phyloP scores from a whole-genome alignment of 1,140 invertebrate species.

The Drosophila nebulosa region DNA sequence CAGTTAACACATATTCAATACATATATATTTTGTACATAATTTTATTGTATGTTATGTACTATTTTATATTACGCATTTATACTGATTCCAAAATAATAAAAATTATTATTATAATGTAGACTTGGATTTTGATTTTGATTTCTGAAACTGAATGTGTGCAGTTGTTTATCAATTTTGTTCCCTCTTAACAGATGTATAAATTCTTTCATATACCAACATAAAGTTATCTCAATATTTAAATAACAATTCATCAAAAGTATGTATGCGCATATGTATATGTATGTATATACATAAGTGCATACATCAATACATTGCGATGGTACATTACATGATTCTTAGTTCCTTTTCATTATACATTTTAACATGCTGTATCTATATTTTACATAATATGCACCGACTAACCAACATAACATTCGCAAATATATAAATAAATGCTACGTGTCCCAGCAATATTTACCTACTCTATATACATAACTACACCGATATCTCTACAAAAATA shows the following conservation, averaged over 20 bases:
- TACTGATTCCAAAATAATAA: conserved; percentile 19
- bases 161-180: conserved; percentile 19
- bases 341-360: background rate
- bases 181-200: conserved; percentile 18
- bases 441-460: conserved; percentile 1
- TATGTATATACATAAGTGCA: background rate
- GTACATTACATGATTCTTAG: conserved; percentile 10
- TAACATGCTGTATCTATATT: background rate
- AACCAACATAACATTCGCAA: conserved; percentile 5
- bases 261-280: background rate
- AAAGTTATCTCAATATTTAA: conserved; percentile 20
- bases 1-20: conserved; percentile 21
- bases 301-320: background rate
- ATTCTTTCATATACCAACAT: conserved; percentile 15
- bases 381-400: conserved; percentile 12
- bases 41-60: conserved; percentile 40
- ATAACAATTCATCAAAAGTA: conserved; percentile 5
- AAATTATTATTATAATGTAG: conserved; percentile 35
- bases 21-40: conserved; percentile 36
- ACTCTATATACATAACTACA: background rate
- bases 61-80: conserved; percentile 33
- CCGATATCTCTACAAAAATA: background rate
- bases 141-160: conserved; percentile 28
- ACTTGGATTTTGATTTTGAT: conserved; percentile 25
- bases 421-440: conserved; percentile 10